Conservation (phyloP, 2,888 invertebrate species). For the Drosophila greeni region DNA sequence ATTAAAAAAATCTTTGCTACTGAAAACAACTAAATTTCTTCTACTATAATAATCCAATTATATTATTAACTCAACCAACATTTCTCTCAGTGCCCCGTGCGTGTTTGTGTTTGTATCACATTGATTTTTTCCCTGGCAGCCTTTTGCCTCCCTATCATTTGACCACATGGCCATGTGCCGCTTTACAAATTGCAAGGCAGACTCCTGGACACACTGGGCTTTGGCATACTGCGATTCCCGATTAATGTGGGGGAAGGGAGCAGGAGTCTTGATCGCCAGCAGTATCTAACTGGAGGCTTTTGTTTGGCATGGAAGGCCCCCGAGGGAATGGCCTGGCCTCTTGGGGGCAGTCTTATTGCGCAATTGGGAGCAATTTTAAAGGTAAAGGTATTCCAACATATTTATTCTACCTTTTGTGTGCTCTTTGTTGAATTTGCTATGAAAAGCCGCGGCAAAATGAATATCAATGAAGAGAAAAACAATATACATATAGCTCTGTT, state of each 20-base stretch:
- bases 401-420: conserved; percentile 6
- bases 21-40: not conserved
- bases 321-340: conserved; percentile 1
- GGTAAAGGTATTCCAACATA: not conserved
- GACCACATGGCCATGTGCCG: conserved; percentile 61
- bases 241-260: conserved; percentile 18
- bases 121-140: conserved; percentile 58
- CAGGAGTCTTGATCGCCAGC: conserved; percentile 15
- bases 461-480: conserved; percentile 8
- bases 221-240: conserved; percentile 11
- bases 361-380: conserved; percentile 23
- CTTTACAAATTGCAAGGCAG: conserved; percentile 53
- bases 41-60: not conserved
- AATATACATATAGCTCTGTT: conserved; percentile 1
- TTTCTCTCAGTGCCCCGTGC: conserved; percentile 8
- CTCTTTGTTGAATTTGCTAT: not conserved
- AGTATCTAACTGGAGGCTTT: conserved; percentile 39
- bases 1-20: too few relatives aligned
- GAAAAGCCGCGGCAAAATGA: not conserved
- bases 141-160: conserved; percentile 39
- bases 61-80: accelerated
- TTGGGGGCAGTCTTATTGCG: conserved; percentile 11
- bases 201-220: conserved; percentile 5
- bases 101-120: conserved; percentile 43
- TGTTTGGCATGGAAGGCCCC: conserved; percentile 5